Conservation (phyloP, 2,113 vertebrate genomes). For the Peromyscus leucopus region DNA sequence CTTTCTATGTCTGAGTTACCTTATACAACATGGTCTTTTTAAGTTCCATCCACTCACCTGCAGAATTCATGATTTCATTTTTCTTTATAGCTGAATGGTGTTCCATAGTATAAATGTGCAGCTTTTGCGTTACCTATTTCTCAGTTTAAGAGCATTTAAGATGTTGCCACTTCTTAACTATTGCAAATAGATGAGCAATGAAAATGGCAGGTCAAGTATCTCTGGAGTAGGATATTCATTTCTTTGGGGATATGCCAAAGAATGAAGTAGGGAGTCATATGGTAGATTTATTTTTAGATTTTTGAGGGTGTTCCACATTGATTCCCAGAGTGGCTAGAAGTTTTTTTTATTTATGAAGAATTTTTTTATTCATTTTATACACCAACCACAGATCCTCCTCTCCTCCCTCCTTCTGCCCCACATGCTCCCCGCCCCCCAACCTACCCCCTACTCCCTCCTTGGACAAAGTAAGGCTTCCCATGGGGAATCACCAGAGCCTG, state of each 20-base stretch:
- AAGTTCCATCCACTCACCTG: background rate
- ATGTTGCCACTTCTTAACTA: background rate
- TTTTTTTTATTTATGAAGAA: background rate
- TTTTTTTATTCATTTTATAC: too few relatives aligned
- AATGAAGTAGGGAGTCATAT: background rate
- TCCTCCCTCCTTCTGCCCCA: too few relatives aligned
- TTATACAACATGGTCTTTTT: background rate
- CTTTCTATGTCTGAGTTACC: background rate
- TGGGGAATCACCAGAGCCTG: too few relatives aligned
- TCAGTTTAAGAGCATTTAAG: background rate
- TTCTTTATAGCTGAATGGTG: background rate
- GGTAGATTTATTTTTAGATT: background rate
- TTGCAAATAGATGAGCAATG: background rate
- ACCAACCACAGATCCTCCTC: too few relatives aligned
- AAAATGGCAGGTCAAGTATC: background rate
- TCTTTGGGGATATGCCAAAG: background rate
- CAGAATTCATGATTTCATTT: background rate
- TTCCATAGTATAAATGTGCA: too few relatives aligned
- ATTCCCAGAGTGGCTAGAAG: background rate
- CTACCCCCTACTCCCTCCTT: too few relatives aligned
- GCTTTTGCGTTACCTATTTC: background rate
- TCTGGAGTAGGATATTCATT: background rate
- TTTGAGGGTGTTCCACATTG: background rate
- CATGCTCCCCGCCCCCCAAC: too few relatives aligned
- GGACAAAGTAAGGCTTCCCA: too few relatives aligned